A percentile compares a stretch with the other conserved stretches of the same genome.
Evolutionary conservation across 2,888 invertebrate genomes (phyloP).

Genomic region (Lottia scabra): DNA sequence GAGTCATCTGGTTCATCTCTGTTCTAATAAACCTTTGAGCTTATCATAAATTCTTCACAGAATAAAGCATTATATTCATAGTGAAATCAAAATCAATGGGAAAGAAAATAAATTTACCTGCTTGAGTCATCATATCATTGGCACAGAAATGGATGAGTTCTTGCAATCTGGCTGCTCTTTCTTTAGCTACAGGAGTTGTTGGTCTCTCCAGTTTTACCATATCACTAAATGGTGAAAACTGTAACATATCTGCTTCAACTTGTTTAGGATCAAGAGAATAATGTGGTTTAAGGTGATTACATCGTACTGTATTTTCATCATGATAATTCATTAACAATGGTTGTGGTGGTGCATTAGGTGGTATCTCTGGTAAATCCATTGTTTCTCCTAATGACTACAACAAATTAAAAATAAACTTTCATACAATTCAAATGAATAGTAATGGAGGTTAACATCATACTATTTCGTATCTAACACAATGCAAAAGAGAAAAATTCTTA

Average conservation of each 20-base stretch:
- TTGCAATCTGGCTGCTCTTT: slow-evolving; percentile 64
- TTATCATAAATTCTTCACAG: too few relatives aligned
- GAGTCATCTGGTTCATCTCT: too few relatives aligned
- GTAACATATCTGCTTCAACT: slow-evolving; percentile 59
- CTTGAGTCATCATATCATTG: slow-evolving; percentile 53
- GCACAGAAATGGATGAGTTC: slow-evolving; percentile 67
- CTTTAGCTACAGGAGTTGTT: slow-evolving; percentile 43
- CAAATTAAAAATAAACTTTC: not conserved
- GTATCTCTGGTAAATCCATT: slow-evolving; percentile 48
- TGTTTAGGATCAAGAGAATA: slow-evolving; percentile 58
- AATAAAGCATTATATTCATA: too few relatives aligned
- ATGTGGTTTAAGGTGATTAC: slow-evolving; percentile 56
- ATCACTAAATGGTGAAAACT: slow-evolving; percentile 44
- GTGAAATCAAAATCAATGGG: too few relatives aligned
- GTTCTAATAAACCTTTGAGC: too few relatives aligned
- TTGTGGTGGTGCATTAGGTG: slow-evolving; percentile 47
- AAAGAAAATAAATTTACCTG: slow-evolving; percentile 45
- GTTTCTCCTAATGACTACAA: slow-evolving; percentile 48
- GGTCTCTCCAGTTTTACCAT: slow-evolving; percentile 43
- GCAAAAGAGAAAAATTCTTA: too few relatives aligned
- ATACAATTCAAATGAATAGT: not conserved
- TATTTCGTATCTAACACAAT: too few relatives aligned
- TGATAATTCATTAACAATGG: slow-evolving; percentile 59
- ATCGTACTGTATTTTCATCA: slow-evolving; percentile 57
- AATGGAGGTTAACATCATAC: not conserved